These are phyloP conservation scores for Sminthurinus signatus DNA, from an alignment of 1,140 invertebrate species.

Conservation along the genomic window DNA sequence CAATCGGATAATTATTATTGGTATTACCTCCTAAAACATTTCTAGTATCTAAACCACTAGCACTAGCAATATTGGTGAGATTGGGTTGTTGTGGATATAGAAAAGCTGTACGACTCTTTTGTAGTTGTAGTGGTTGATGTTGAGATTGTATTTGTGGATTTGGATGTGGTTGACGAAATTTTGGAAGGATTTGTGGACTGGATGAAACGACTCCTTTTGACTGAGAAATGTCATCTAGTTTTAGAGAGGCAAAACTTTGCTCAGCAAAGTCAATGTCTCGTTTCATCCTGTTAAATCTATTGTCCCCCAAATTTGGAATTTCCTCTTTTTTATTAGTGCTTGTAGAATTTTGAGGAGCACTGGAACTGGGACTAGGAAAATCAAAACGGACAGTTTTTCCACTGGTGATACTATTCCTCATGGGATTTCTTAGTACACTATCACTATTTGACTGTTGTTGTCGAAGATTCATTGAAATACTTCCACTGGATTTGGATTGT, in stretches of 20 bases:
- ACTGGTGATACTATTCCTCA: not conserved
- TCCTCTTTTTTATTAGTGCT: too few relatives aligned
- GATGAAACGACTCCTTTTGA: too few relatives aligned
- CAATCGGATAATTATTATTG: too few relatives aligned
- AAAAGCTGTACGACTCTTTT: not conserved
- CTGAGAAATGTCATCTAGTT: slow-evolving; percentile 13
- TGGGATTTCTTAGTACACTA: too few relatives aligned
- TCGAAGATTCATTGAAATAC: slow-evolving; percentile 20
- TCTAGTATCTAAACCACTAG: too few relatives aligned
- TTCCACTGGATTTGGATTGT: slow-evolving; percentile 35
- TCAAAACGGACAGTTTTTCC: slow-evolving; percentile 12
- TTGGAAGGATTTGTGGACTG: too few relatives aligned
- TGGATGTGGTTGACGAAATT: not conserved
- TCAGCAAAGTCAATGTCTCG: not conserved
- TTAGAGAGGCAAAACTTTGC: slow-evolving; percentile 17
- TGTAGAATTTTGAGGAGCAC: not conserved
- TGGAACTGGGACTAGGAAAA: not conserved
- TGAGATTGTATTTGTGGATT: not conserved
- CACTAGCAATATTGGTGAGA: too few relatives aligned
- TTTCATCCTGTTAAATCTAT: not conserved
- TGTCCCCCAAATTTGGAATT: not conserved
- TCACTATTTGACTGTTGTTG: slow-evolving; percentile 17
- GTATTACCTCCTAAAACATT: too few relatives aligned
- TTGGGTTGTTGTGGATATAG: too few relatives aligned
- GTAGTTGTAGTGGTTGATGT: not conserved